A percentile compares a stretch with the other conserved stretches of the same genome.
These are phyloP conservation scores for Lydus trimaculatus DNA, from an alignment of 2,888 invertebrate genomes.

Conservation along the genomic window DNA sequence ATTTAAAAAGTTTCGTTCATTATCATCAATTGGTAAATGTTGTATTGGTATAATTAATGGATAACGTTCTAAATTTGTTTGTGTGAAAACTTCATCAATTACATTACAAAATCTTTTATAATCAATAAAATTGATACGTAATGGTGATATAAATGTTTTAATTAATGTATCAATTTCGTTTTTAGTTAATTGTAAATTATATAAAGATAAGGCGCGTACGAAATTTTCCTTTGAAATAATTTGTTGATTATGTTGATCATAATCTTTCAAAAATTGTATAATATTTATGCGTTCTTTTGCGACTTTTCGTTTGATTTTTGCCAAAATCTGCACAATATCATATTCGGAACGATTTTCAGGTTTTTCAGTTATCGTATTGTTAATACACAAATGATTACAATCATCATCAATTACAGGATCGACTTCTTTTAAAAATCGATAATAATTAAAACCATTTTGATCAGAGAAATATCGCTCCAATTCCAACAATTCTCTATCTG, in stretches of 20 bases:
- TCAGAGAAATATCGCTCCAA: slow-evolving; percentile 76
- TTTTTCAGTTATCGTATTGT: slow-evolving; percentile 52
- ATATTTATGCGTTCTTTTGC: slow-evolving; percentile 73
- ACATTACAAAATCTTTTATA: slow-evolving; percentile 73
- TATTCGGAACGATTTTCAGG: slow-evolving; percentile 61
- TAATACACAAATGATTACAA: background rate
- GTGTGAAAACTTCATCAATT: slow-evolving; percentile 75
- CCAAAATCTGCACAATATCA: slow-evolving; percentile 74
- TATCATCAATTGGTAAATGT: slow-evolving; percentile 72
- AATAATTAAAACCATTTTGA: slow-evolving; percentile 79
- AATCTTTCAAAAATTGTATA: slow-evolving; percentile 71
- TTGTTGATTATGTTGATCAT: slow-evolving; percentile 70
- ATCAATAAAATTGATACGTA: slow-evolving; percentile 67
- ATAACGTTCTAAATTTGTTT: slow-evolving; percentile 70
- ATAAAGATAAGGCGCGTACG: slow-evolving; percentile 71
- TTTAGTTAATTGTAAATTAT: slow-evolving; percentile 71
- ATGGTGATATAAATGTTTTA: slow-evolving; percentile 73
- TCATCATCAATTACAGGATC: slow-evolving; percentile 58
- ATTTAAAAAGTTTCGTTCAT: slow-evolving; percentile 72
- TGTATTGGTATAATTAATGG: slow-evolving; percentile 74
- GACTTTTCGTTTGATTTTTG: slow-evolving; percentile 77
- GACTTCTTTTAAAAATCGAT: slow-evolving; percentile 72
- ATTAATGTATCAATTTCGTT: slow-evolving; percentile 74
- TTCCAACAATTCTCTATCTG: slow-evolving; percentile 71
- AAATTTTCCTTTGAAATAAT: slow-evolving; percentile 73